Evolutionary conservation across 1,140 invertebrate genomes (phyloP).

Genomic region (Anoplolepis gracilipes): DNA sequence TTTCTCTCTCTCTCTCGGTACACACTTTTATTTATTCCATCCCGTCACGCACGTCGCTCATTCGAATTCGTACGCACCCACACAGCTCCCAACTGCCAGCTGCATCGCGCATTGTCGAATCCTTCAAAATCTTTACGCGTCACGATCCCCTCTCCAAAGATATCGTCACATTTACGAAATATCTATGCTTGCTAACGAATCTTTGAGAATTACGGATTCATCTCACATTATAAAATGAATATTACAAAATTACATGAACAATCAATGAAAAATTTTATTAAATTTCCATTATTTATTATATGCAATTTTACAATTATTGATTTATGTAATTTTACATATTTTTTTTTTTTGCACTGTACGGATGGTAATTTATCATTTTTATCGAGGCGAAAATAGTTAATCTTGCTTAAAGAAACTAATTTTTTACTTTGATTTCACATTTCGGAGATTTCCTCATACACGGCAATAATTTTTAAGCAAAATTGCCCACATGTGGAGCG

Average conservation of each 20-base stretch:
- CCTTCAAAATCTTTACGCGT: conserved; percentile 72
- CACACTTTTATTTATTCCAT: conserved; percentile 78
- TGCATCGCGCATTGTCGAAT: conserved; percentile 66
- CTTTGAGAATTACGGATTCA: conserved; percentile 42
- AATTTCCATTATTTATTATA: background rate
- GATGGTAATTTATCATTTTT: background rate
- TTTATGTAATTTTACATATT: background rate
- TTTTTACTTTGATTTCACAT: background rate
- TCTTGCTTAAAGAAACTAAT: background rate
- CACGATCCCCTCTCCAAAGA: conserved; percentile 61
- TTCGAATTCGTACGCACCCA: conserved; percentile 65
- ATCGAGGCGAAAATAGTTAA: background rate
- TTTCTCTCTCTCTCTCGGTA: conserved; percentile 49
- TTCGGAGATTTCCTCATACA: no score
- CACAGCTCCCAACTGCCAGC: conserved; percentile 68
- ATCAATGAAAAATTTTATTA: background rate
- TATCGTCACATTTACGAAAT: conserved; percentile 43
- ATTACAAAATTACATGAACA: background rate
- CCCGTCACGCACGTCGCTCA: conserved; percentile 71
- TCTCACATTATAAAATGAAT: background rate
- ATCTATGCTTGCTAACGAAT: conserved; percentile 62
- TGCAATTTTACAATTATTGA: background rate
- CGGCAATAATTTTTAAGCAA: background rate
- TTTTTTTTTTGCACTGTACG: background rate
- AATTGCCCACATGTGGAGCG: background rate